phyloP scores from a whole-genome alignment of 2,888 invertebrate genomes.

The Ophioninae sp. region DNA sequence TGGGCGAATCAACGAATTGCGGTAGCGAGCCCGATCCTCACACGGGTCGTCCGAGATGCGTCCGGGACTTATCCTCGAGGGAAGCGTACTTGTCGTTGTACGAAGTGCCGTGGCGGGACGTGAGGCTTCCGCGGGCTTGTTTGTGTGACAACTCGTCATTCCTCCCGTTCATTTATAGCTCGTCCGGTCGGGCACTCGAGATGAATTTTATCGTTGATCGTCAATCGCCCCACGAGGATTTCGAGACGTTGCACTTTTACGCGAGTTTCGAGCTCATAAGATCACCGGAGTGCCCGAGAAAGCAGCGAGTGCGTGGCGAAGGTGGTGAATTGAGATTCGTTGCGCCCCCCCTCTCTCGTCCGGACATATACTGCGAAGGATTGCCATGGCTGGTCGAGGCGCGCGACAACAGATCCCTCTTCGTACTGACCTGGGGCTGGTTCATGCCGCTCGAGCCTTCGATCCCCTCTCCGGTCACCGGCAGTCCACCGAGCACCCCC shows the following conservation, averaged over 20 bases:
- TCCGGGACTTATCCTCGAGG: slow-evolving; percentile 74
- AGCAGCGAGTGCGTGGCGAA: slow-evolving; percentile 84
- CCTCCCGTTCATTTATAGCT: slow-evolving; percentile 85
- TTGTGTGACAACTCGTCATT: slow-evolving; percentile 89
- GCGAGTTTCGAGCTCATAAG: slow-evolving; percentile 87
- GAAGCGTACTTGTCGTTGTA: slow-evolving; percentile 83
- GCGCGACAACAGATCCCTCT: slow-evolving; percentile 90
- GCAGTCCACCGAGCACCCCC: neutral
- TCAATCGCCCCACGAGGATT: slow-evolving; percentile 91
- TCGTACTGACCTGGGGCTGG: slow-evolving; percentile 92
- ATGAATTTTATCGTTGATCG: slow-evolving; percentile 88
- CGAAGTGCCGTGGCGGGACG: slow-evolving; percentile 88
- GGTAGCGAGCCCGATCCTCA: slow-evolving; percentile 88
- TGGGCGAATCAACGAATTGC: slow-evolving; percentile 87
- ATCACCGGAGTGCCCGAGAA: slow-evolving; percentile 85
- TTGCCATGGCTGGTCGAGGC: slow-evolving; percentile 91
- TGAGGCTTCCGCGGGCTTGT: slow-evolving; percentile 88
- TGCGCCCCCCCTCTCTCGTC: slow-evolving; percentile 84
- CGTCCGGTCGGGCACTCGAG: slow-evolving; percentile 87
- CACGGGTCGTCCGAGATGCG: slow-evolving; percentile 86
- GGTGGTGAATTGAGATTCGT: slow-evolving; percentile 86
- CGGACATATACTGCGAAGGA: slow-evolving; percentile 87
- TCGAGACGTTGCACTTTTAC: slow-evolving; percentile 90
- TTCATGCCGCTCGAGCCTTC: slow-evolving; percentile 86
- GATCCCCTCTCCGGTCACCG: slow-evolving; percentile 69